Conservation (phyloP, 2,797 vertebrate genomes). For the Percopsis omiscomaycus region DNA sequence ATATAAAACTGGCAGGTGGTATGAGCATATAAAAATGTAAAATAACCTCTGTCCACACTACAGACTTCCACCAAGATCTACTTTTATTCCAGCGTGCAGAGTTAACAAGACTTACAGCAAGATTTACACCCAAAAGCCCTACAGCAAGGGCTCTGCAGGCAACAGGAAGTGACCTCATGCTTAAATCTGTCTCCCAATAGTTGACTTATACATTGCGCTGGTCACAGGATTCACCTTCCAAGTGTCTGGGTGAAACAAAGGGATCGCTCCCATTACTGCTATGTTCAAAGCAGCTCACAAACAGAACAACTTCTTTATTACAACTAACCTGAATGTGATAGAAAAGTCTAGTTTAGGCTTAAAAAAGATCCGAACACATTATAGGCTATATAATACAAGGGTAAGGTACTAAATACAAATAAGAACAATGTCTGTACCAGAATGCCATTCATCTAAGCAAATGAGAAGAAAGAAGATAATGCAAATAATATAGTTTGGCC, state of each 20-base stretch:
- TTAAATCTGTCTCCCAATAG: conserved; percentile 1
- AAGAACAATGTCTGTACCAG: not conserved
- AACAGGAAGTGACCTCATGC: conserved; percentile 14
- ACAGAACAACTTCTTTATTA: no score
- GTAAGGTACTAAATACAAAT: not conserved
- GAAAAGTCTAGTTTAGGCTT: no score
- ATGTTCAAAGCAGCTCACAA: not conserved
- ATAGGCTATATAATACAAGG: not conserved
- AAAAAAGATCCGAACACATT: no score
- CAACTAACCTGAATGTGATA: not conserved
- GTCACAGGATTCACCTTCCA: not conserved
- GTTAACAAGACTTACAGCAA: conserved; percentile 23
- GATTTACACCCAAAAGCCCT: conserved; percentile 21
- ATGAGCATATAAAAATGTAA: no score
- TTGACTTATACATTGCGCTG: conserved; percentile 1
- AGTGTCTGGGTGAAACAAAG: not conserved
- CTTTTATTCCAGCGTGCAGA: conserved; percentile 14
- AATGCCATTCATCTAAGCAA: no score
- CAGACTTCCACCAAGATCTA: not conserved
- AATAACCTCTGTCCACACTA: not conserved
- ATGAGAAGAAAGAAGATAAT: no score
- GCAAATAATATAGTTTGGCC: no score
- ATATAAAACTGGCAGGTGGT: no score
- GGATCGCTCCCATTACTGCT: not conserved
- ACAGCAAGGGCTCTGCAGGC: conserved; percentile 9